These are phyloP conservation scores for Anhinga anhinga DNA, from an alignment of 2,113 vertebrate species.

Conservation along the genomic window DNA sequence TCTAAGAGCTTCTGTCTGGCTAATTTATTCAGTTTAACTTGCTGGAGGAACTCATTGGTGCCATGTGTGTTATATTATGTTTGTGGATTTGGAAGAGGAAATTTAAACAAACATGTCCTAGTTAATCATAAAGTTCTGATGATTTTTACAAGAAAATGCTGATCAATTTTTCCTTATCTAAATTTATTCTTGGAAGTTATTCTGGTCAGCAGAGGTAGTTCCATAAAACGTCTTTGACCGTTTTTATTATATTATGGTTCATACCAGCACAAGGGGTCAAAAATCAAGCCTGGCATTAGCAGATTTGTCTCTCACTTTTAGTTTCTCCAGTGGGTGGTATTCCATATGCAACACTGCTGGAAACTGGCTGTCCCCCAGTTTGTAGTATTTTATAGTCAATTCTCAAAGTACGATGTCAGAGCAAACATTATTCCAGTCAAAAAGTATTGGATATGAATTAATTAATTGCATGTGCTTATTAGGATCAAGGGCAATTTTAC, in stretches of 20 bases:
- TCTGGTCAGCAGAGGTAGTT: neutral
- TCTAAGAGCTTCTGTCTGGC: neutral
- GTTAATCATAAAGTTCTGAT: neutral
- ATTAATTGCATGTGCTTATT: neutral
- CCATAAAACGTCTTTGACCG: neutral
- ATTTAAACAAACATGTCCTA: neutral
- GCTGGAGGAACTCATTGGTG: neutral
- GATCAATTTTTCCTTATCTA: neutral
- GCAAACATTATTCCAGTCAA: neutral
- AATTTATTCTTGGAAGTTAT: slow-evolving; percentile 1
- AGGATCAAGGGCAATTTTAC: neutral
- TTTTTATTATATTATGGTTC: neutral
- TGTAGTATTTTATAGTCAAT: neutral
- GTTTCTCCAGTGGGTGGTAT: neutral
- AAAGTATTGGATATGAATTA: neutral
- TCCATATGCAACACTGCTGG: neutral
- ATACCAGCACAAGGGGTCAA: neutral
- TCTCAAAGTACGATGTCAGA: neutral
- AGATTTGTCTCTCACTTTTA: neutral
- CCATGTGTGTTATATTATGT: neutral
- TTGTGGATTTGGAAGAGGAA: neutral
- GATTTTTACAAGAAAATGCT: neutral
- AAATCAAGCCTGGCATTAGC: neutral
- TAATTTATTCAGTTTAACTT: neutral
- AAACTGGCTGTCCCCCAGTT: neutral